Percentiles rank a stretch among this genome's conserved stretches.
These are phyloP conservation scores for Sminthurides bifidus DNA, from an alignment of 1,140 invertebrate genomes.

Conservation along the genomic window DNA sequence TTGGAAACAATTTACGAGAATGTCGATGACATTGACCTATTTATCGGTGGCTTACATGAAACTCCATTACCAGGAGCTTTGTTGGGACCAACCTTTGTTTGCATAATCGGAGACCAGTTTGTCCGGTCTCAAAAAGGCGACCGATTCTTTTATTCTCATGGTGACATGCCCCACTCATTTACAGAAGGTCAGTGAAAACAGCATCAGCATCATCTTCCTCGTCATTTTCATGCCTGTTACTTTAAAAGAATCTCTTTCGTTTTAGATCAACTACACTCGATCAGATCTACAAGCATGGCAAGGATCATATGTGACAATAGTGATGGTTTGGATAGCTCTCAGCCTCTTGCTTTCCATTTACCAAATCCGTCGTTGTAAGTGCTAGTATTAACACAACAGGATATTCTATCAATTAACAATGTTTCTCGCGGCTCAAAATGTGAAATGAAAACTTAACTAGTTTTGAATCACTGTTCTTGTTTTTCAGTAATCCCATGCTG, in stretches of 20 bases:
- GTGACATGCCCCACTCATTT: constrained; percentile 42
- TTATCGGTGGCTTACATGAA: constrained; percentile 43
- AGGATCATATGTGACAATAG: constrained; percentile 50
- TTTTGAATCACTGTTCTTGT: too few relatives aligned
- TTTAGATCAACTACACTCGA: constrained; percentile 45
- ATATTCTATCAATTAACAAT: neutral
- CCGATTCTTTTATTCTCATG: constrained; percentile 45
- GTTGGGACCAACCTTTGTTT: constrained; percentile 49
- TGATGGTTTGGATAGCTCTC: constrained; percentile 43
- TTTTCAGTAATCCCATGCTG: constrained; percentile 32
- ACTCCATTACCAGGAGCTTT: constrained; percentile 39
- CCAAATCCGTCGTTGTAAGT: constrained; percentile 27
- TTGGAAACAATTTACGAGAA: constrained; percentile 33
- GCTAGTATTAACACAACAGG: neutral
- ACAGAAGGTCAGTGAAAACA: constrained; percentile 38
- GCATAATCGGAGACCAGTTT: constrained; percentile 46
- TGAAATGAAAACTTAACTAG: too few relatives aligned
- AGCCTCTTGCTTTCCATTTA: constrained; percentile 38
- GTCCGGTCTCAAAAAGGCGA: constrained; percentile 41
- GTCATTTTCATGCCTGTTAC: too few relatives aligned
- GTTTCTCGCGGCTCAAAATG: too few relatives aligned
- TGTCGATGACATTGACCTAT: constrained; percentile 47
- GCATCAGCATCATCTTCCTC: too few relatives aligned
- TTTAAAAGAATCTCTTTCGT: constrained; percentile 7
- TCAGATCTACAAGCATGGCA: constrained; percentile 44